These are phyloP conservation scores for Sarcophaga variegata DNA, from an alignment of 2,888 invertebrate species.

Conservation along the genomic window DNA sequence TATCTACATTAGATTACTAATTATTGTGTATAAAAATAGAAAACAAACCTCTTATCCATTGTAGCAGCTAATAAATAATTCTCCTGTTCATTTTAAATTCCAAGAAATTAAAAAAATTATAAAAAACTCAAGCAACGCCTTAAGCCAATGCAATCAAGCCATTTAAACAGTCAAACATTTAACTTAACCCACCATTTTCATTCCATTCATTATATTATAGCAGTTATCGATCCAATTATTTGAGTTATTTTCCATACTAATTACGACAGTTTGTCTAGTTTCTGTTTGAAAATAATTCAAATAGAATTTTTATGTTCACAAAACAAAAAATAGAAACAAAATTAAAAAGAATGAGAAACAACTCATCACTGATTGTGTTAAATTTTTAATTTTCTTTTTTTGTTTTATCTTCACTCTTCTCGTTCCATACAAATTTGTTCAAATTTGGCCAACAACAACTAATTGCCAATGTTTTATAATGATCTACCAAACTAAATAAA, in stretches of 20 bases:
- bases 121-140: no score
- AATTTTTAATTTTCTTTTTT: slow-evolving; percentile 31
- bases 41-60: no score
- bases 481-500: slow-evolving; percentile 59
- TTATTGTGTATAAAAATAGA: no score
- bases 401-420: slow-evolving; percentile 2
- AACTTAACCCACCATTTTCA: not conserved
- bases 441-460: slow-evolving; percentile 33
- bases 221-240: not conserved
- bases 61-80: no score
- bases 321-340: not conserved
- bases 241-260: not conserved
- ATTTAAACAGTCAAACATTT: no score
- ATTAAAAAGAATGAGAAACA: not conserved
- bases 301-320: not conserved
- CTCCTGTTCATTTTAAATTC: no score
- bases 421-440: not conserved
- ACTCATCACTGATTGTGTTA: slow-evolving; percentile 24
- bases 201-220: not conserved
- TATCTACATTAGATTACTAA: no score
- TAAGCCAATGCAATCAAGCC: no score
- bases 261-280: not conserved
- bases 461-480: slow-evolving; percentile 60
- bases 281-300: not conserved
- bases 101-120: no score